A percentile compares a stretch with the other conserved stretches of the same genome.
These are phyloP conservation scores for Cerceris ruficornis DNA, from an alignment of 2,888 invertebrate species.

Conservation along the genomic window DNA sequence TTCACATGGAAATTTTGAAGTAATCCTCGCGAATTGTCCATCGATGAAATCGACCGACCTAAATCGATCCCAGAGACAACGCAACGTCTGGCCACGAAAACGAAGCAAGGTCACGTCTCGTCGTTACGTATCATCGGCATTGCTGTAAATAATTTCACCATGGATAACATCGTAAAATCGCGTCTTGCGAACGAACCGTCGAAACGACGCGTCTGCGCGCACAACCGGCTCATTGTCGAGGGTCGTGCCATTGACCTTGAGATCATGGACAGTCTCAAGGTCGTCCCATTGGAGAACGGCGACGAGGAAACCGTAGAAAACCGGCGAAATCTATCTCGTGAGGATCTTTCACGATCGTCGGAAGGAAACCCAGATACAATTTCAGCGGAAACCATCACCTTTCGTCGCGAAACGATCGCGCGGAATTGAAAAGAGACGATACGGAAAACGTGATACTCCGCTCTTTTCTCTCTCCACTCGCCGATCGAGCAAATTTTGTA, in stretches of 20 bases:
- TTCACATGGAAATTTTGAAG: no score
- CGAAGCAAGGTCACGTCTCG: no score
- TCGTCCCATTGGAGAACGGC: conserved; percentile 10
- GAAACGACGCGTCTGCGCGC: conserved; percentile 27
- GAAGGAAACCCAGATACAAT: neutral
- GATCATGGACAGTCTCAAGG: conserved; percentile 21
- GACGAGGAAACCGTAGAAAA: neutral
- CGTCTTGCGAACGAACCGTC: neutral
- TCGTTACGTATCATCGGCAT: no score
- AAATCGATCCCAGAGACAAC: no score
- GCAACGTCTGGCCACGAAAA: no score
- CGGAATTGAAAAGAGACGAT: neutral
- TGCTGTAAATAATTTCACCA: no score
- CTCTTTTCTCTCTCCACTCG: no score
- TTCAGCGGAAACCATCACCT: neutral
- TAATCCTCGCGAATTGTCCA: no score
- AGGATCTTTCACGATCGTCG: neutral
- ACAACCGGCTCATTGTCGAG: conserved; percentile 4
- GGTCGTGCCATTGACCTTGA: conserved; percentile 57
- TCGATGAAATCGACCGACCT: no score
- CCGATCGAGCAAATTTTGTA: conserved; percentile 35
- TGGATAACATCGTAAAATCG: neutral
- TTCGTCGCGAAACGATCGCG: neutral
- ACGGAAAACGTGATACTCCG: neutral
- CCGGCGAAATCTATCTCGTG: neutral